Evolutionary conservation across 2,797 vertebrate species (phyloP), one percentile per base, ranked within the genome.

Genomic region (Notoglanidium macrostoma): DNA sequence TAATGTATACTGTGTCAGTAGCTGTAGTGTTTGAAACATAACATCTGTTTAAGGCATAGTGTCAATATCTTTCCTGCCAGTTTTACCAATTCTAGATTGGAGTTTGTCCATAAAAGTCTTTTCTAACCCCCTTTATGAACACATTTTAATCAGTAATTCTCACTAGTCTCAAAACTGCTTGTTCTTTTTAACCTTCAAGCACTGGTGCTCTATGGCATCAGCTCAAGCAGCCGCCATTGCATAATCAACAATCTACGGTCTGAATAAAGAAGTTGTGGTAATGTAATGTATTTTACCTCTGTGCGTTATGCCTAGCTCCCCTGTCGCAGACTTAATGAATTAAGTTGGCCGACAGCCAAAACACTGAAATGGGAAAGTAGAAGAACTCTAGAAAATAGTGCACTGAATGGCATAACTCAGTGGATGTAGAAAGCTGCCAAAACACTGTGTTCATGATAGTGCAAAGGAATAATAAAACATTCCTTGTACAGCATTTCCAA

Each of bases 281-380:
- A 84, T 90, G 91, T 40, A 40, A 40, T 40, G 46, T 89, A 78
- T 61, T 82, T 88, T 77, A 51, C 74, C 89, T 89, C 79, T 85
- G 63, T 86, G 83, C 19, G 57, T 8, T 87, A 65, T 81, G 14
- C 90, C 80, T 84, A 83, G 5, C 90, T 88, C 78, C 84, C 77
- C 78, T 83, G 23, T 88, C 86, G 72, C 86, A 86, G 90, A 90
- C 88, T 89, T 93, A 94, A 95, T 94, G 87, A 93, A 95, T 94
- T 91, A 92, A 90, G 78, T 86, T 85, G 93, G 92, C 92, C 68
- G 55, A 19, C 81, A 81, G 90, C 93, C 93, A 92, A 88, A 89
- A 14, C 23, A 88, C 14, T 40, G 87, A 70, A 54, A 77, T 74
- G 44, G 35, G 84, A 86, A 88, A 51, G 88, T 85, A 40, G 80